Evolutionary conservation across 2,797 vertebrate genomes (phyloP).

Genomic region (Clarias pachynema): DNA sequence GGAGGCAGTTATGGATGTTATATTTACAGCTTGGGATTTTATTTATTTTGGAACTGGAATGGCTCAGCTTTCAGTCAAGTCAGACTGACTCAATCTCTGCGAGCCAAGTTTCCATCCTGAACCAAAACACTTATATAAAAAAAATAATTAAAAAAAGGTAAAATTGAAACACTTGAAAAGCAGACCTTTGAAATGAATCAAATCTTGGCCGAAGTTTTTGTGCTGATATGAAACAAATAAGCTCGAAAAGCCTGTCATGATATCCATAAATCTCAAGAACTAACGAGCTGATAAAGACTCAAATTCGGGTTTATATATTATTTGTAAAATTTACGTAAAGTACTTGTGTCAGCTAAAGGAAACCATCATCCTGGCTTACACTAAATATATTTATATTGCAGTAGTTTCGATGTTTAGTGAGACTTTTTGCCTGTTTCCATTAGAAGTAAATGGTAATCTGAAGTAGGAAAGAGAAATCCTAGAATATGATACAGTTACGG

Average conservation of each 20-base stretch:
- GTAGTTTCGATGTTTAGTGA: no score
- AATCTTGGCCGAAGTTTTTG: neutral
- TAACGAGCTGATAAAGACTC: neutral
- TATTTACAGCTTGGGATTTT: conserved; percentile 5
- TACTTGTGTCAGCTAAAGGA: no score
- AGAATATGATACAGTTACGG: no score
- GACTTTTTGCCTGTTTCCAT: no score
- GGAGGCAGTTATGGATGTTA: neutral
- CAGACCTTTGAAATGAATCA: neutral
- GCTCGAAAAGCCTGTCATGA: neutral
- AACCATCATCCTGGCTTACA: no score
- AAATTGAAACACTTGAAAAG: neutral
- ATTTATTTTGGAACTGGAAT: neutral
- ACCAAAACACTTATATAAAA: neutral
- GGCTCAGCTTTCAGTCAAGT: neutral
- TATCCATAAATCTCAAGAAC: neutral
- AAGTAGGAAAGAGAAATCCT: no score
- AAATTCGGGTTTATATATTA: no score
- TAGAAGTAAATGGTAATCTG: no score
- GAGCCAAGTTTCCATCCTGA: neutral
- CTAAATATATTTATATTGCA: no score
- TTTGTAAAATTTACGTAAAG: no score
- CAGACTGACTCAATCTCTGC: neutral
- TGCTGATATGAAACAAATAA: neutral
- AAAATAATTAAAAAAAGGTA: no score